Base-by-base conservation (phyloP, 2,888 invertebrate species). In the Acrobasis consociella region DNA sequence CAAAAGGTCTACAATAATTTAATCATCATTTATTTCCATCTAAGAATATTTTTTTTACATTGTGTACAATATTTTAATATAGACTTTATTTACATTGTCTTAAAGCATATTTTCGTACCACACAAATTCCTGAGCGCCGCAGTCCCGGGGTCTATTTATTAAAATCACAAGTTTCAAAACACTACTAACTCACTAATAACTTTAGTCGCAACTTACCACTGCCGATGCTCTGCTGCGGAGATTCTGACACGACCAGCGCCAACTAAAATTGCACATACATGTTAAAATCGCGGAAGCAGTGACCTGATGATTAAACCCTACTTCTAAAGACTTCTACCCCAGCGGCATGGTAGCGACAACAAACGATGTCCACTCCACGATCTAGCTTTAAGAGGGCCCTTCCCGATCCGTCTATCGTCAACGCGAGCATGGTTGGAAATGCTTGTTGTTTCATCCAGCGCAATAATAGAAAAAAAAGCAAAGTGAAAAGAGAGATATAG, bases 181-280 rank as follows among this genome's bases (percentile, higher is more conserved):
- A 87, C 85, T 85, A 87, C 78, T 78, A 81, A 83, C 81, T 79
- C 87, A 90, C 86, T 85, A 88, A 80, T 76, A 82, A 82, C 80
- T 72, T 79, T 83, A 87, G 83, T 78, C 85, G 82, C 67, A 82
- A 91, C 91, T 91, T 91, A 91, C 91, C 91, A 81, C 85, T 74
- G 80, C 69, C 56, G 74, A 56, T 5, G 56, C 10, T 7, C 42
- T 56, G 42, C 56, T 64, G 65, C 31, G 70, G 64, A 65, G 62
- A 31, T 66, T 62, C 66, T 64, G 65, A 67, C 69, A 53, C 69
- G 69, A 59, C 64, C 69, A 65, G 62, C 87, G 72, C 82, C 87
- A 88, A 87, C 91, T 91, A 89, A 81, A 90, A 90, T 83, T 79
- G 72, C 70, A 73, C 62, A 49, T 55, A 37, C 9, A n/a, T 9